These are phyloP conservation scores for Spea multiplicata DNA, from an alignment of 2,113 vertebrate genomes.

Conservation along the genomic window DNA sequence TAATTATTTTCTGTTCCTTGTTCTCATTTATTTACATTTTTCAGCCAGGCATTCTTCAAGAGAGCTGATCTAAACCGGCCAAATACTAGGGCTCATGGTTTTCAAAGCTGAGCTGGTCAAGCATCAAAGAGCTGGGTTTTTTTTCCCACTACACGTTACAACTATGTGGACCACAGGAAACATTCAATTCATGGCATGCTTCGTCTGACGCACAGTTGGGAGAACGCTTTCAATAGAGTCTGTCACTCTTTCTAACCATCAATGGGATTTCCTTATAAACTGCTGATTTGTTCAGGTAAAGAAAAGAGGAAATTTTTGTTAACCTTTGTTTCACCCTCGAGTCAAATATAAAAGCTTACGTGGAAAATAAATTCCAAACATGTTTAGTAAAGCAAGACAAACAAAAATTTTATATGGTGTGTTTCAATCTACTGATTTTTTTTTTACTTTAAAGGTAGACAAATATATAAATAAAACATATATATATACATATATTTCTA, in stretches of 20 bases:
- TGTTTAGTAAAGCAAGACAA: no score
- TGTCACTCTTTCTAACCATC: slow-evolving; percentile 79
- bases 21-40: neutral
- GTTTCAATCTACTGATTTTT: no score
- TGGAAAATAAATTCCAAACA: no score
- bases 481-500: no score
- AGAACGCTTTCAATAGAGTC: slow-evolving; percentile 82
- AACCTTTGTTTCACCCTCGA: slow-evolving; percentile 83
- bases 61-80: slow-evolving; percentile 46
- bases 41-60: neutral
- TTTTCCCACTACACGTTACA: slow-evolving; percentile 61
- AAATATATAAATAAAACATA: no score
- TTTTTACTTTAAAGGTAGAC: no score
- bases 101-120: slow-evolving; percentile 71
- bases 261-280: slow-evolving; percentile 81
- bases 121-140: slow-evolving; percentile 66
- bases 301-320: slow-evolving; percentile 83
- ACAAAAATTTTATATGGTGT: no score
- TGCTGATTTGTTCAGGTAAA: slow-evolving; percentile 85
- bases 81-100: slow-evolving; percentile 60
- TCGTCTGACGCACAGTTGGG: slow-evolving; percentile 78
- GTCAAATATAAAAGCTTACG: slow-evolving; percentile 9
- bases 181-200: slow-evolving; percentile 82
- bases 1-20: no score
- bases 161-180: slow-evolving; percentile 77